Conservation (phyloP, 2,888 invertebrate species). For the Lithophane socia region DNA sequence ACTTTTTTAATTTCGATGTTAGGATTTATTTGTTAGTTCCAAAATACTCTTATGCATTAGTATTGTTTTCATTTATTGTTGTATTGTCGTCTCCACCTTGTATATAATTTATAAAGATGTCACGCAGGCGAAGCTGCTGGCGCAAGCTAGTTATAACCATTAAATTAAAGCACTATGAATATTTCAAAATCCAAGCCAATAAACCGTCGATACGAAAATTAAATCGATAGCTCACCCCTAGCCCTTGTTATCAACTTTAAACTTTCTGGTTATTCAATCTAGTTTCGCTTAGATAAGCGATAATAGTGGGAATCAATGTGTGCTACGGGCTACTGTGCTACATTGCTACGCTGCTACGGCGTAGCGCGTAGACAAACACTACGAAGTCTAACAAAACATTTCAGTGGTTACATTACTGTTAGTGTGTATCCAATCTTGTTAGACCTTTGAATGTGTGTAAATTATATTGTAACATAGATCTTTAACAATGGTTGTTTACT, state of each 20-base stretch:
- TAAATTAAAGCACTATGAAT: neutral
- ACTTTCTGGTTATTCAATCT: conserved; percentile 18
- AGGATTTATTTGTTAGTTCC: too few species aligned
- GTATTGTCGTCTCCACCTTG: too few species aligned
- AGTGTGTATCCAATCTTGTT: conserved; percentile 11
- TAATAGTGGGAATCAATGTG: conserved; percentile 15
- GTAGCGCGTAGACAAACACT: conserved; percentile 48
- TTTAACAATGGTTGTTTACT: neutral
- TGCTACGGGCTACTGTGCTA: conserved; percentile 24
- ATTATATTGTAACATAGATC: conserved; percentile 4
- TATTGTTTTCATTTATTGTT: too few species aligned
- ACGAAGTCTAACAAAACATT: conserved; percentile 42
- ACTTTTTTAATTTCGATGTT: too few species aligned
- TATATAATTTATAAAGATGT: too few species aligned
- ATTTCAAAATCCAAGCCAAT: conserved; percentile 1
- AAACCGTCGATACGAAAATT: neutral
- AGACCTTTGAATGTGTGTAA: conserved; percentile 4
- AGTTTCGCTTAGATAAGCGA: conserved; percentile 39
- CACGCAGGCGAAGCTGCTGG: too few species aligned
- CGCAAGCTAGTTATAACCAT: neutral
- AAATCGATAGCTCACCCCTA: conserved; percentile 11
- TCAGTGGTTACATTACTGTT: conserved; percentile 18
- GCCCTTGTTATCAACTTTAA: conserved; percentile 19
- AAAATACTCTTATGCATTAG: too few species aligned
- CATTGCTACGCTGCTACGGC: conserved; percentile 41